Evolutionary conservation across 1,140 invertebrate genomes (phyloP), one percentile per base, ranked within the genome.

Genomic region (Spodoptera litura): DNA sequence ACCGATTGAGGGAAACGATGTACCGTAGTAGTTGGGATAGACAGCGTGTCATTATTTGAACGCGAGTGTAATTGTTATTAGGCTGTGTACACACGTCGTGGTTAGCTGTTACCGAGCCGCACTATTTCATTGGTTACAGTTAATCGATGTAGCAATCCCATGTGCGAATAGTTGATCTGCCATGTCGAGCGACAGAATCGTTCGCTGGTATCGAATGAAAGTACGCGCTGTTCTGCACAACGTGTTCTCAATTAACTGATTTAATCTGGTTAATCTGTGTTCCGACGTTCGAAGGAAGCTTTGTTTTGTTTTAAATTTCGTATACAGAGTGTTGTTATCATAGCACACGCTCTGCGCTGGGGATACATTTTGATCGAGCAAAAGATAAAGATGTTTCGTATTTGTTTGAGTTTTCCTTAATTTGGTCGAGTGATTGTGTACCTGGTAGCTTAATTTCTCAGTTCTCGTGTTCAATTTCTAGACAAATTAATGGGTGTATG

Each of bases 31-130:
- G 12, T 31, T 13, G 5, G 10, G 10, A 13, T 61, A 35, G 35
- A 61, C 27, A 61, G 27, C 15, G 61, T 15, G 61, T 64, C 61
- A 64, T 64, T 64, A 64, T 64, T 64, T 49, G 61, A 64, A 64
- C 61, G 61, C 61, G 1, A n/a, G 31, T 20, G 61, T 64, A 64
- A 64, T 64, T 64, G 38, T 64, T 59, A 59, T 31, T 64, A 64
- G 61, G 61, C 44, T 49, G 61, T 35, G 61, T 64, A 64, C 61
- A 64, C 20, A 49, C n/a, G 35, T 11, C 15, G 61, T 64, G 20
- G 61, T 64, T 64, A 64, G 35, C 61, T 64, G 38, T 20, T 64
- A 64, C 35, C 38, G 38, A 64, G 38, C 31, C 38, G 38, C 5
- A 64, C 61, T 44, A 20, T 64, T 64, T 64, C 38, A 64, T 20